Evolutionary conservation across 2,113 vertebrate species (phyloP).

Genomic region (Bujurquina vittata): DNA sequence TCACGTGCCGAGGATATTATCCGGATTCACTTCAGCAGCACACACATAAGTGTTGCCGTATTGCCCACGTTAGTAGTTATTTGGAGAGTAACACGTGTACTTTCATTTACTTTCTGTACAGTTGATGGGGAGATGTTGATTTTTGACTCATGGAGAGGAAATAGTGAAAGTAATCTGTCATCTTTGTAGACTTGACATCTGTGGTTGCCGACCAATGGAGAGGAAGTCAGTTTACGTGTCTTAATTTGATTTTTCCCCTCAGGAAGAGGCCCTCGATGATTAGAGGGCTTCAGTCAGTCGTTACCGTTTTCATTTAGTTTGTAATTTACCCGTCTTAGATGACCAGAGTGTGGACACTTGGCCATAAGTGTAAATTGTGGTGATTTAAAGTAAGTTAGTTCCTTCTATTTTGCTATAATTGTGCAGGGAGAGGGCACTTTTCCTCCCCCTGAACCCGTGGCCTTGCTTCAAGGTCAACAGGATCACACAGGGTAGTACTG

Average conservation of each 20-base stretch:
- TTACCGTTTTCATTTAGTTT: neutral
- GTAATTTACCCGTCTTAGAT: neutral
- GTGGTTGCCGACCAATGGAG: neutral
- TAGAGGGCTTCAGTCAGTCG: rapidly evolving
- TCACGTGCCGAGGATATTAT: no score
- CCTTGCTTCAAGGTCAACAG: neutral
- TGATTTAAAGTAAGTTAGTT: neutral
- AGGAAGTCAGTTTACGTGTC: rapidly evolving
- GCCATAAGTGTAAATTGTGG: neutral
- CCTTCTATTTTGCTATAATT: neutral
- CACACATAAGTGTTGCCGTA: no score
- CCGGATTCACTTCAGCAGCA: no score
- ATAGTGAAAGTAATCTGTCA: neutral
- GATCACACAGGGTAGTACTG: no score
- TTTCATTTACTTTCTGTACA: rapidly evolving
- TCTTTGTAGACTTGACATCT: neutral
- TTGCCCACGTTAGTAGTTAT: no score
- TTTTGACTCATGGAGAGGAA: neutral
- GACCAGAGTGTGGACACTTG: neutral
- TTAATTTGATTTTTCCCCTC: neutral
- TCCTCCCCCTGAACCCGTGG: neutral
- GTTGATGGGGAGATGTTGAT: neutral
- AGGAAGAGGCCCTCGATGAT: neutral
- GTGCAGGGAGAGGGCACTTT: neutral
- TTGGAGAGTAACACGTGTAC: no score